Base-by-base conservation (phyloP, 2,888 invertebrate genomes). In the Eilema griseolum region DNA sequence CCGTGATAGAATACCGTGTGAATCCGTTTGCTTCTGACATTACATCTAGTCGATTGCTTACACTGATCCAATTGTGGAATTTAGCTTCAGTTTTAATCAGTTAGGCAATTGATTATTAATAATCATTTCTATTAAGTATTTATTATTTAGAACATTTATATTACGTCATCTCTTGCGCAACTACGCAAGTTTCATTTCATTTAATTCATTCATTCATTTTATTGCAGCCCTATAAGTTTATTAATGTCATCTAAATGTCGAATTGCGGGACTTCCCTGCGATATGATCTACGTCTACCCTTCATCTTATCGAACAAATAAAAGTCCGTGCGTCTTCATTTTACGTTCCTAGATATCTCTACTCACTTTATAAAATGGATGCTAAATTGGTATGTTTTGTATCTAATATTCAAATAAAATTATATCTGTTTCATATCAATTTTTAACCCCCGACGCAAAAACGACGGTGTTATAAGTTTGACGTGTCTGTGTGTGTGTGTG, bases 141-240 rank as follows among this genome's bases (percentile, higher is more conserved):
- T 24, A 24, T 41, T 24, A 5, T 16, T 24, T 11, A 26, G 16
- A 11, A 24, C 16, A 37, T 23, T 3, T 41, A 0, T 26, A 20
- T 41, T 41, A 62, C 41, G 41, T 41, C 62, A 41, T 20, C 8
- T 20, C 10, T 62, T 14, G 1, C 16, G 41, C 26, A 26, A 16
- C 10, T 62, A 41, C 37, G 41, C 24, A 62, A 24, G 20, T 20
- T 41, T 20, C 52, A n/a, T 52, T 46, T n/a, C 52, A 52, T 52
- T 62, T 11, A 7, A 7, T 46, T 52, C 20, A 0, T 46, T n/a
- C 52, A 52, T 52, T 62, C 16, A 26, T 41, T 20, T 11, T n/a
- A 62, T 28, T 28, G 64, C 28, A 64, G 28, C 52, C 65, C 24
- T 65, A 65, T 33, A 65, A 65, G 56, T 31, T 65, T 33, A 16